A percentile compares a stretch with the other conserved stretches of the same genome.
Evolutionary conservation across 1,140 invertebrate species (phyloP).

Genomic region (Mizuhopecten yessoensis): DNA sequence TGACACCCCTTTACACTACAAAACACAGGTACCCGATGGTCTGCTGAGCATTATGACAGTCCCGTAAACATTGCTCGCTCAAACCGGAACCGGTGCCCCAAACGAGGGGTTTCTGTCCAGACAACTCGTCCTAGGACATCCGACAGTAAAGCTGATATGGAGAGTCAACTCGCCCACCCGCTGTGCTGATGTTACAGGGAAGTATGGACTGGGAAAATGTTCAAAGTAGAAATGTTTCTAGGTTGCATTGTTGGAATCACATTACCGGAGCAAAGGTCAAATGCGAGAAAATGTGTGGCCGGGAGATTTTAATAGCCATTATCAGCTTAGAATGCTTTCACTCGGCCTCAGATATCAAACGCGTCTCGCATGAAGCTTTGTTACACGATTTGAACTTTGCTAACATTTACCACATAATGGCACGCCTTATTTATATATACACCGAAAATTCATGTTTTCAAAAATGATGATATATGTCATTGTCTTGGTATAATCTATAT

Average conservation of each 20-base stretch:
- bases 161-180: conserved; percentile 17
- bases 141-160: not conserved
- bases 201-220: not conserved
- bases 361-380: conserved; percentile 16
- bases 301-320: not conserved
- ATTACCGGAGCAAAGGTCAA: conserved; percentile 25
- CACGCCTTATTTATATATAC: not conserved
- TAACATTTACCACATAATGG: not conserved
- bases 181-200: not conserved
- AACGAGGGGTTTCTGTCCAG: not conserved
- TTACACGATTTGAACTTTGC: not conserved
- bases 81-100: conserved; percentile 36
- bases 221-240: conserved; percentile 19
- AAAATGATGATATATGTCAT: not conserved
- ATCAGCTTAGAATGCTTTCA: not conserved
- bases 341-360: not conserved
- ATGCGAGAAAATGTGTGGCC: conserved; percentile 2
- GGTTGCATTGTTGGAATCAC: conserved; percentile 16
- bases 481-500: no score
- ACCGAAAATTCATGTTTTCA: no score
- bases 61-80: not conserved
- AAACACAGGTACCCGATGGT: conserved; percentile 19
- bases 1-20: not conserved
- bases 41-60: not conserved
- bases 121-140: not conserved